These are phyloP conservation scores for Nyctalus aviator DNA, from an alignment of 2,797 vertebrate species.

Conservation along the genomic window DNA sequence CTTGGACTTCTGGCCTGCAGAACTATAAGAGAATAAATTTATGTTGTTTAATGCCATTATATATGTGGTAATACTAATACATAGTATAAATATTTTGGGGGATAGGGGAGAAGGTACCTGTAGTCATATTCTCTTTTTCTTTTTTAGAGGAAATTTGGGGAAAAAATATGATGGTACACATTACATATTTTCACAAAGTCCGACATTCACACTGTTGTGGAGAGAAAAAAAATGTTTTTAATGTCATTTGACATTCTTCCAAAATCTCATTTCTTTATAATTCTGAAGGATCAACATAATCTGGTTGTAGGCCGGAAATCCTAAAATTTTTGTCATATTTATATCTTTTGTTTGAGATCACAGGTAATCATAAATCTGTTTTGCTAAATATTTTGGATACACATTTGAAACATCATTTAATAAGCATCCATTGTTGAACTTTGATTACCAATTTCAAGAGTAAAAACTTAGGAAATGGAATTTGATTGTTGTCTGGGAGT, in stretches of 20 bases:
- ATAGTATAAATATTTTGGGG: background rate
- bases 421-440: background rate
- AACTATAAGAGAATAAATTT: background rate
- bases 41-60: background rate
- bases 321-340: background rate
- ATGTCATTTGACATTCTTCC: background rate
- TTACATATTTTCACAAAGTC: background rate
- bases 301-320: background rate
- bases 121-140: background rate
- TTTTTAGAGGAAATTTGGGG: background rate
- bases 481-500: background rate
- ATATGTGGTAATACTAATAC: background rate
- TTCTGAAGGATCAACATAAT: background rate
- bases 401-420: background rate
- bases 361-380: background rate
- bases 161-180: background rate
- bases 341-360: background rate
- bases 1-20: background rate
- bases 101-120: accelerated
- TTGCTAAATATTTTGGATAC: background rate
- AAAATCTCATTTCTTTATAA: background rate
- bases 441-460: background rate
- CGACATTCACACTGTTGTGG: background rate
- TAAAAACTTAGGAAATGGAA: background rate
- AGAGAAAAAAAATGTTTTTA: background rate